Conservation (phyloP, 2,113 vertebrate genomes). For the Nannobrachium achirus region DNA sequence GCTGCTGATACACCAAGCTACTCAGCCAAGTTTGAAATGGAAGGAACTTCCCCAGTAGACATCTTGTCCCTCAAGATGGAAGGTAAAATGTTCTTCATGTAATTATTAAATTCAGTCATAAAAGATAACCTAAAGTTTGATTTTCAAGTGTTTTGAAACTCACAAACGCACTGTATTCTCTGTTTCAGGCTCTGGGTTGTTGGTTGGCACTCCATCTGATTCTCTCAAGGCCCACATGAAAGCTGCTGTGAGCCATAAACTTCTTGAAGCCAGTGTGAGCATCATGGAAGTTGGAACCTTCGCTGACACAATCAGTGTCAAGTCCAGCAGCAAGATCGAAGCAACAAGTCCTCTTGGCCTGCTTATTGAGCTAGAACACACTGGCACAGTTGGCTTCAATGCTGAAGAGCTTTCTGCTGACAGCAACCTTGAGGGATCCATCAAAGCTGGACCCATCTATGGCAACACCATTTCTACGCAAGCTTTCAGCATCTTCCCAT, state of each 20-base stretch:
- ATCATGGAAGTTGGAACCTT: constrained; percentile 69
- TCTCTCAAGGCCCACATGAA: constrained; percentile 71
- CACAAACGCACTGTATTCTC: constrained; percentile 13
- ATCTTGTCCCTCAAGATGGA: constrained; percentile 84
- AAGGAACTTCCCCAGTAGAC: constrained; percentile 81
- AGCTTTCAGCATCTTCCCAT: constrained; percentile 68
- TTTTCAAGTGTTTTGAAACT: not conserved
- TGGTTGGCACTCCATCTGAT: constrained; percentile 76
- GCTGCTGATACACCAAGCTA: constrained; percentile 68
- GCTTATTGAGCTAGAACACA: constrained; percentile 73
- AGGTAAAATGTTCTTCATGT: constrained; percentile 74
- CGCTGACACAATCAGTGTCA: constrained; percentile 68
- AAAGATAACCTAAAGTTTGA: no score
- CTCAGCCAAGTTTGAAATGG: constrained; percentile 77
- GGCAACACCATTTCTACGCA: constrained; percentile 74
- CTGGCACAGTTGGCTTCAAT: constrained; percentile 66
- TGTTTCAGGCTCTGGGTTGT: constrained; percentile 79
- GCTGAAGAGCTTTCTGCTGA: constrained; percentile 75
- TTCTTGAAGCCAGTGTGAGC: constrained; percentile 82
- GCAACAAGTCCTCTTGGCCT: constrained; percentile 83
- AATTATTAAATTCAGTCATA: no score
- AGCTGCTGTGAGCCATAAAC: constrained; percentile 82
- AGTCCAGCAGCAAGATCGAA: constrained; percentile 76
- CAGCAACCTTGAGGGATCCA: constrained; percentile 70
- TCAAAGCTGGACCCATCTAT: constrained; percentile 78